Evolutionary conservation across 2,888 invertebrate genomes (phyloP).

Genomic region (Beris chalybata): DNA sequence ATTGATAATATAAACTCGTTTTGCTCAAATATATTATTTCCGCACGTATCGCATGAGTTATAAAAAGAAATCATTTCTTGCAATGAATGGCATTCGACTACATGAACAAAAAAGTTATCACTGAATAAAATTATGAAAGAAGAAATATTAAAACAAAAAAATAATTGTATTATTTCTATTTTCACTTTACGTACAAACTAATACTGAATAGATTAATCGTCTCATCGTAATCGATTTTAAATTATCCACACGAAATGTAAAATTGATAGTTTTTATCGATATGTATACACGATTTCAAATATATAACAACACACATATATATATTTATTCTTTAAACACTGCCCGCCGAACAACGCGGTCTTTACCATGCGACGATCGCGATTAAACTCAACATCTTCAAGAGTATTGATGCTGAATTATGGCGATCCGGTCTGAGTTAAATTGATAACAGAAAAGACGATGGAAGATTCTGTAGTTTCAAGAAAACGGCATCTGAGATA

Average conservation of each 20-base stretch:
- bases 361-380: constrained; percentile 17
- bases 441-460: constrained; percentile 15
- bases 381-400: constrained; percentile 11
- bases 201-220: constrained; percentile 2
- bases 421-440: neutral
- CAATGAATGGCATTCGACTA: constrained; percentile 20
- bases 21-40: constrained; percentile 6
- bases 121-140: neutral
- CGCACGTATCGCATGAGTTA: constrained; percentile 25
- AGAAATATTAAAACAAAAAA: too few species aligned
- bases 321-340: neutral
- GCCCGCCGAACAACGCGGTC: constrained; percentile 21
- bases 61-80: constrained; percentile 18
- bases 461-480: constrained; percentile 16
- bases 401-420: constrained; percentile 10
- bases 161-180: too few species aligned
- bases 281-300: too few species aligned
- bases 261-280: neutral
- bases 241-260: constrained; percentile 1
- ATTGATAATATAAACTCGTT: neutral
- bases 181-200: constrained; percentile 21
- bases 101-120: constrained; percentile 11
- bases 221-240: constrained; percentile 2
- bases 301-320: neutral
- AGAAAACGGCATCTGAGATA: constrained; percentile 6